phyloP scores from a whole-genome alignment of 2,797 vertebrate genomes.

The Sebastes cheni region DNA sequence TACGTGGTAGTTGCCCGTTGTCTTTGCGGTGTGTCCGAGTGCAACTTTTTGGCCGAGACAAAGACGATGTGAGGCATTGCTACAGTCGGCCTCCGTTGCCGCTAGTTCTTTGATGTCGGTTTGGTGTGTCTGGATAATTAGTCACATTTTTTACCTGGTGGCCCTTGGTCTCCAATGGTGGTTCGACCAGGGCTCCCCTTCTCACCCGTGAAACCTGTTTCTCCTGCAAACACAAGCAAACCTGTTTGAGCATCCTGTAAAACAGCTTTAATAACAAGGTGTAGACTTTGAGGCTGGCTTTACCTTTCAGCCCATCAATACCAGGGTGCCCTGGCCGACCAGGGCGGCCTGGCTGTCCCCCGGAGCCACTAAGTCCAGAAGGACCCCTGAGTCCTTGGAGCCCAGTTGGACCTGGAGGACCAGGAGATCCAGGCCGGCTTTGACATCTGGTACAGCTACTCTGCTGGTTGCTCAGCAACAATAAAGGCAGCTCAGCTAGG shows the following conservation, averaged over 20 bases:
- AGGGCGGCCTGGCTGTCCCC: constrained; percentile 85
- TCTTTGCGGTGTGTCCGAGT: no score
- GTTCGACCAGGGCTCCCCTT: constrained; percentile 90
- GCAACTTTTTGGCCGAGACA: no score
- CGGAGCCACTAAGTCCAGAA: constrained; percentile 87
- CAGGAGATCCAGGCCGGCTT: constrained; percentile 83
- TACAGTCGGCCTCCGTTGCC: no score
- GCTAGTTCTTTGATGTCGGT: background rate
- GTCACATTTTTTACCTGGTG: constrained; percentile 82
- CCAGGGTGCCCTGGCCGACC: constrained; percentile 89
- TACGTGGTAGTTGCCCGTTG: no score
- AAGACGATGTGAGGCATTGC: no score
- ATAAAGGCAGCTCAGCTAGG: constrained; percentile 88
- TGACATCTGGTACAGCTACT: constrained; percentile 89
- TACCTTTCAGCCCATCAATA: constrained; percentile 90
- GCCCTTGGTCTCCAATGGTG: constrained; percentile 87
- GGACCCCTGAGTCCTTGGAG: constrained; percentile 88
- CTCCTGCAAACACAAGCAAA: constrained; percentile 79
- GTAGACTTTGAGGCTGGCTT: background rate
- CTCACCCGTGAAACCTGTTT: constrained; percentile 87
- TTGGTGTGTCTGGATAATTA: background rate
- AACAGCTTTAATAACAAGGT: background rate
- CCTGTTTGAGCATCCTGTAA: background rate
- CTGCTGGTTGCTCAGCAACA: constrained; percentile 87
- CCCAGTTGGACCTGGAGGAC: constrained; percentile 85